These are phyloP conservation scores for Pteria penguin DNA, from an alignment of 2,888 invertebrate genomes.

Conservation along the genomic window DNA sequence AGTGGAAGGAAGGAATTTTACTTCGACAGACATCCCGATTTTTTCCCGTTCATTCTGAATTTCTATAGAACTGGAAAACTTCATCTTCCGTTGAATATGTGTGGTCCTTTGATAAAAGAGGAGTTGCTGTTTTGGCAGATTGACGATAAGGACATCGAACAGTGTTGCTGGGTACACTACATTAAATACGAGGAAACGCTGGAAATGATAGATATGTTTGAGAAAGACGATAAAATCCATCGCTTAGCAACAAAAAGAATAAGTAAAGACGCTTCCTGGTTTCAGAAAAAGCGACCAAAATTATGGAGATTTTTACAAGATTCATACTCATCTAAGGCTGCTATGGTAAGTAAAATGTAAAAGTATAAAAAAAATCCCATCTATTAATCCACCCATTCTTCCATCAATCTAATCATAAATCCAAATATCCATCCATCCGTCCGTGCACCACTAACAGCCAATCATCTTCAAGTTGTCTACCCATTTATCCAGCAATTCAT, in stretches of 20 bases:
- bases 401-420: no score
- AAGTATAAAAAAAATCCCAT: no score
- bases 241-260: conserved; percentile 52
- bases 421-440: no score
- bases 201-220: conserved; percentile 59
- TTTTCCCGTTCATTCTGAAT: conserved; percentile 63
- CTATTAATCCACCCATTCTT: no score
- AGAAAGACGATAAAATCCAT: conserved; percentile 56
- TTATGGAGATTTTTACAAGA: conserved; percentile 63
- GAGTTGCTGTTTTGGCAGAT: conserved; percentile 72
- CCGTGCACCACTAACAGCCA: no score
- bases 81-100: conserved; percentile 61
- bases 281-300: conserved; percentile 49
- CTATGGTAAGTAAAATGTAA: conserved; percentile 55
- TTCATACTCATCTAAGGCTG: conserved; percentile 56
- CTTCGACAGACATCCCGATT: conserved; percentile 62
- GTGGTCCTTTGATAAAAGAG: conserved; percentile 61
- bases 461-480: no score
- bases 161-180: conserved; percentile 72
- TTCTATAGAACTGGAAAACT: conserved; percentile 63
- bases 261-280: conserved; percentile 47
- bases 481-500: no score
- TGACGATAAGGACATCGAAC: conserved; percentile 67
- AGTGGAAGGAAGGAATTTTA: conserved; percentile 60
- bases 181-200: conserved; percentile 62